Evolutionary conservation across 2,888 invertebrate species (phyloP).

Genomic region (Ophraella communa): DNA sequence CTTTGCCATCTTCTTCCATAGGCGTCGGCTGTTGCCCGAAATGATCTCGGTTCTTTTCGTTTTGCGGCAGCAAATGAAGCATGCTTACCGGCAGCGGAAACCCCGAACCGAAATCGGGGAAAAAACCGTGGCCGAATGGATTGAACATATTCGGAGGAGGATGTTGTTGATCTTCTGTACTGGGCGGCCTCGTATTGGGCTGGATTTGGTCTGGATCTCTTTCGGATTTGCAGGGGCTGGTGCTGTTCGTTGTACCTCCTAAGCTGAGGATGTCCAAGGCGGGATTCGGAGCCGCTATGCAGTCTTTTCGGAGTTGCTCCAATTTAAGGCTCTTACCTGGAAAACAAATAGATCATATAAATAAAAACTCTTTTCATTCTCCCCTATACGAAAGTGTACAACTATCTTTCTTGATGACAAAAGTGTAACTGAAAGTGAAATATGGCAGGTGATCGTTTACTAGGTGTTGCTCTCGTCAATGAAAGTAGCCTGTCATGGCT

Average conservation of each 20-base stretch:
- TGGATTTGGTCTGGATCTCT: slow-evolving; percentile 53
- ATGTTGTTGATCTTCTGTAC: slow-evolving; percentile 63
- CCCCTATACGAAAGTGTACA: too few relatives aligned
- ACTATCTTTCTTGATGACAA: too few relatives aligned
- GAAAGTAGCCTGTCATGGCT: too few relatives aligned
- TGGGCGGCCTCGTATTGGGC: slow-evolving; percentile 65
- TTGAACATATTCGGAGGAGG: slow-evolving; percentile 72
- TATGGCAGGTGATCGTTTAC: too few relatives aligned
- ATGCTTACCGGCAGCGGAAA: slow-evolving; percentile 86
- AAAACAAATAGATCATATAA: too few relatives aligned
- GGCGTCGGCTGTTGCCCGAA: slow-evolving; percentile 64
- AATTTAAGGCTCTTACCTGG: slow-evolving; percentile 81
- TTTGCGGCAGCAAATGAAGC: slow-evolving; percentile 82
- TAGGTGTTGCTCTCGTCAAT: too few relatives aligned
- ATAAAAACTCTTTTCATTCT: too few relatives aligned
- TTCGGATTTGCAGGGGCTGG: slow-evolving; percentile 64
- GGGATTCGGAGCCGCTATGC: slow-evolving; percentile 74
- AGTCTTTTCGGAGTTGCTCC: slow-evolving; percentile 87
- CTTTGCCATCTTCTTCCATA: slow-evolving; percentile 63
- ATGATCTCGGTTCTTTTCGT: slow-evolving; percentile 74
- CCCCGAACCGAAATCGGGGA: slow-evolving; percentile 79
- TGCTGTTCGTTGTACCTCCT: slow-evolving; percentile 53
- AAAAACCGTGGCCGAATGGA: slow-evolving; percentile 81
- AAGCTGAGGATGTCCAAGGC: slow-evolving; percentile 63
- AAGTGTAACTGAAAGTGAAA: too few relatives aligned